Percentiles rank a stretch among this genome's conserved stretches.
Conservation (phyloP, 2,113 vertebrate genomes). For the Leptosomus discolor region DNA sequence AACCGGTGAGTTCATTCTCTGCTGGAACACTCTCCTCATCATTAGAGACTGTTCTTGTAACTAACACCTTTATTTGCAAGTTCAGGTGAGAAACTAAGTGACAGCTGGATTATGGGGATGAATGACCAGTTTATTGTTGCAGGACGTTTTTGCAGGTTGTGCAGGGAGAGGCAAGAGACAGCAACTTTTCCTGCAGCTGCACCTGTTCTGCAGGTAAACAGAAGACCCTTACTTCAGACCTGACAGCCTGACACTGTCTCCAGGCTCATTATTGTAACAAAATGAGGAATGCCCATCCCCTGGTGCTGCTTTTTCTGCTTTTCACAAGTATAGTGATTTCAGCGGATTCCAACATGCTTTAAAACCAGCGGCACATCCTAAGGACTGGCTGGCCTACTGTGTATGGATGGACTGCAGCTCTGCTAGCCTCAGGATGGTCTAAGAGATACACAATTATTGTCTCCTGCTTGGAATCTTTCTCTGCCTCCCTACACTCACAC, state of each 20-base stretch:
- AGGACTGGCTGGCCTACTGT: neutral
- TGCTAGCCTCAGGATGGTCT: neutral
- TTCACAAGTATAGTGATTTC: neutral
- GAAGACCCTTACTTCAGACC: neutral
- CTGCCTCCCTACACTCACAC: neutral
- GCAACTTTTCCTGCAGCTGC: neutral
- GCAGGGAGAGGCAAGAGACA: neutral
- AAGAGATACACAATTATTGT: neutral
- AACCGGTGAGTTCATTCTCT: neutral
- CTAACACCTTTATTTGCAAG: neutral
- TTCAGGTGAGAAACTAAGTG: neutral
- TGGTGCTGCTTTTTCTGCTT: neutral
- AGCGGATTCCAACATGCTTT: neutral
- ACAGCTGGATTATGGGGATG: neutral
- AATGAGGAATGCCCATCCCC: neutral
- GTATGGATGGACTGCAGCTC: neutral
- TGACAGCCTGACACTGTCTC: neutral
- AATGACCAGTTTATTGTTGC: neutral
- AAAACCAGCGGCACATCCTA: neutral
- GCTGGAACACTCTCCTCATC: neutral
- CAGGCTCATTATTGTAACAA: neutral
- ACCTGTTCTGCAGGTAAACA: neutral
- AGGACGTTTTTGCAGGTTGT: neutral
- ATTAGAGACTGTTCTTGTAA: neutral
- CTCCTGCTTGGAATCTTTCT: neutral